These are phyloP conservation scores for Dryadula phaetusa DNA, from an alignment of 2,888 invertebrate genomes.

Conservation along the genomic window DNA sequence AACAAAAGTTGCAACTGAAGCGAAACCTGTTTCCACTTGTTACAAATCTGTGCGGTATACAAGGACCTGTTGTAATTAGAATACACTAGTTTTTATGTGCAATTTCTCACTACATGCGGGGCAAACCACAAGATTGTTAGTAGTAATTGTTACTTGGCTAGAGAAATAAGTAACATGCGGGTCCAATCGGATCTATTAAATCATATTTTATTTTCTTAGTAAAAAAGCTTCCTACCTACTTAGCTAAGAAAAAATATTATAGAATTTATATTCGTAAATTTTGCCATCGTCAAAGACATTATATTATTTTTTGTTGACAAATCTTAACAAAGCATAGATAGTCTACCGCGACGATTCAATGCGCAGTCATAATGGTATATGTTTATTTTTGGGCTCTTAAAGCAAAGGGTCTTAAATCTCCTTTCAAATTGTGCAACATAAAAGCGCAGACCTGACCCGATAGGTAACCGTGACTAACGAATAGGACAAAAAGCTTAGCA, in stretches of 20 bases:
- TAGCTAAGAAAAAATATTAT: conserved; percentile 57
- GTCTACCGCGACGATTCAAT: conserved; percentile 77
- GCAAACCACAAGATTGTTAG: conserved; percentile 77
- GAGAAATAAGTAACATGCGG: conserved; percentile 75
- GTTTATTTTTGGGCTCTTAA: conserved; percentile 77
- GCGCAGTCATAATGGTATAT: conserved; percentile 72
- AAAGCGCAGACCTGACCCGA: conserved; percentile 67
- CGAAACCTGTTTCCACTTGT: conserved; percentile 66
- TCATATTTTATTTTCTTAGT: conserved; percentile 50
- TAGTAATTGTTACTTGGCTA: conserved; percentile 72
- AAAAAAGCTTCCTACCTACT: conserved; percentile 59
- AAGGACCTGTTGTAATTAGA: conserved; percentile 68
- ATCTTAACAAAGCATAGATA: conserved; percentile 77
- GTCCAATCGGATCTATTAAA: conserved; percentile 58
- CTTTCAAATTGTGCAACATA: conserved; percentile 78
- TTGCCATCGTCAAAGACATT: conserved; percentile 68
- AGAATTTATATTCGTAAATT: conserved; percentile 68
- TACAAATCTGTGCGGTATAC: conserved; percentile 56
- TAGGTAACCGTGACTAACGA: conserved; percentile 74
- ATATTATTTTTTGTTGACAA: conserved; percentile 69
- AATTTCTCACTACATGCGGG: conserved; percentile 76
- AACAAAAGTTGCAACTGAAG: conserved; percentile 51
- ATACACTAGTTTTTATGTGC: conserved; percentile 72
- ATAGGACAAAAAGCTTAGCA: conserved; percentile 53
- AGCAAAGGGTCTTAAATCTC: conserved; percentile 66